phyloP scores from a whole-genome alignment of 2,888 invertebrate species.

The Drosophila conformis region DNA sequence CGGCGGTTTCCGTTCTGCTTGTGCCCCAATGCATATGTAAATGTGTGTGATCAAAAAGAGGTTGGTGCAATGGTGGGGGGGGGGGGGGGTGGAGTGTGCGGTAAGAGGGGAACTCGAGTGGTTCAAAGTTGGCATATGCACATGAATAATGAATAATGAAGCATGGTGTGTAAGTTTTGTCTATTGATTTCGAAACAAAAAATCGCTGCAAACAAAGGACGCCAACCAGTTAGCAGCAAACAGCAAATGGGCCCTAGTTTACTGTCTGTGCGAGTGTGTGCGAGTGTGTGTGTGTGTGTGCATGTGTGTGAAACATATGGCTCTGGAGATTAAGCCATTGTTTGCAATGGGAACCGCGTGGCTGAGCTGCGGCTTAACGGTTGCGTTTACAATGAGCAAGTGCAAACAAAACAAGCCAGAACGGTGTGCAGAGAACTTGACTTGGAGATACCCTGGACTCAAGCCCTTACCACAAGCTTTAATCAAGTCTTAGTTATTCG shows the following conservation, averaged over 20 bases:
- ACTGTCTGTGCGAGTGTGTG: slow-evolving; percentile 17
- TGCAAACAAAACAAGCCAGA: slow-evolving; percentile 32
- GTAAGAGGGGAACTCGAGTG: slow-evolving; percentile 15
- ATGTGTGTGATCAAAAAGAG: slow-evolving; percentile 4
- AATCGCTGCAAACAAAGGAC: slow-evolving; percentile 51
- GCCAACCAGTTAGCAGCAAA: slow-evolving; percentile 15
- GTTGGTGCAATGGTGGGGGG: neutral
- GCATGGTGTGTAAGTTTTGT: slow-evolving; percentile 59
- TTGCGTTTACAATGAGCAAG: slow-evolving; percentile 54
- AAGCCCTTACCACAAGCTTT: neutral
- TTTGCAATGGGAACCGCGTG: slow-evolving; percentile 66
- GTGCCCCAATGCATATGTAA: slow-evolving; percentile 5
- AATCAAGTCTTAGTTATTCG: neutral
- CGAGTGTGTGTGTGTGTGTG: slow-evolving; percentile 8
- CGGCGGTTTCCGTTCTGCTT: slow-evolving; percentile 23
- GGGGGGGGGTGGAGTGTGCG: neutral
- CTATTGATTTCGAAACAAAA: slow-evolving; percentile 72
- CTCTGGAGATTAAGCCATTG: slow-evolving; percentile 78
- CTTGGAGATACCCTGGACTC: neutral
- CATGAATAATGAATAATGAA: slow-evolving; percentile 79
- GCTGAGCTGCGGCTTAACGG: slow-evolving; percentile 71
- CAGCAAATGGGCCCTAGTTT: slow-evolving; percentile 37
- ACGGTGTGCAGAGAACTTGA: neutral
- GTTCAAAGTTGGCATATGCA: slow-evolving; percentile 60
- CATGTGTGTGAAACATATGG: slow-evolving; percentile 60